Evolutionary conservation across 2,888 invertebrate species (phyloP).

Genomic region (Branchellion lobata): DNA sequence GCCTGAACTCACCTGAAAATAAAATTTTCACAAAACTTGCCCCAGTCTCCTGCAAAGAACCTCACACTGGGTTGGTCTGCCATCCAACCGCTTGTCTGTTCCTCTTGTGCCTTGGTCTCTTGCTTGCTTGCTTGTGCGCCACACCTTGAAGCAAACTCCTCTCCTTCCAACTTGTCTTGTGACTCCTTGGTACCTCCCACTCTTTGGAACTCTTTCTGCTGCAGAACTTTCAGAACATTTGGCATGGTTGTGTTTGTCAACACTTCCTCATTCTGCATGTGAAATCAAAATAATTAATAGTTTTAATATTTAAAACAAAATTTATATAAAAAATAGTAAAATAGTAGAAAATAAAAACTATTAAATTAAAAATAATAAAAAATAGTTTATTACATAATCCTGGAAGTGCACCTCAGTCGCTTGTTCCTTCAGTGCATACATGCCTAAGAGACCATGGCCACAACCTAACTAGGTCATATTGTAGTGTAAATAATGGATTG

Average conservation of each 20-base stretch:
- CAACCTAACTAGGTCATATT: slow-evolving; percentile 23
- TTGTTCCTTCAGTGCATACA: slow-evolving; percentile 3
- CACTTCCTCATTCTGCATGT: slow-evolving; percentile 11
- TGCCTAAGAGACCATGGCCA: slow-evolving; percentile 23
- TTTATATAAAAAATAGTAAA: neutral
- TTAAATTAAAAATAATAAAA: slow-evolving; percentile 1
- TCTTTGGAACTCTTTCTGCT: neutral
- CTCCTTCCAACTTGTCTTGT: too few relatives aligned
- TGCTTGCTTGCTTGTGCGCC: too few relatives aligned
- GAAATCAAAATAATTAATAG: neutral
- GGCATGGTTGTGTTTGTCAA: neutral
- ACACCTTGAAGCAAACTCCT: too few relatives aligned
- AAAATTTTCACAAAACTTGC: slow-evolving; percentile 1
- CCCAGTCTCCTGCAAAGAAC: slow-evolving; percentile 33
- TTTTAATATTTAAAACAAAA: neutral
- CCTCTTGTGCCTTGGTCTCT: neutral
- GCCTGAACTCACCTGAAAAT: neutral
- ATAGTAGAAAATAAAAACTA: neutral
- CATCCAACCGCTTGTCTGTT: neutral
- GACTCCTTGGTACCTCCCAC: too few relatives aligned
- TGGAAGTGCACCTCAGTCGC: slow-evolving; percentile 28
- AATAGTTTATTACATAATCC: slow-evolving; percentile 21
- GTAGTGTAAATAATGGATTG: too few relatives aligned
- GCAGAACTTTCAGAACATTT: neutral
- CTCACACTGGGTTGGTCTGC: neutral